Evolutionary conservation across 2,113 vertebrate species (phyloP), one percentile per base, ranked within the genome.

Genomic region (Colossoma macropomum): DNA sequence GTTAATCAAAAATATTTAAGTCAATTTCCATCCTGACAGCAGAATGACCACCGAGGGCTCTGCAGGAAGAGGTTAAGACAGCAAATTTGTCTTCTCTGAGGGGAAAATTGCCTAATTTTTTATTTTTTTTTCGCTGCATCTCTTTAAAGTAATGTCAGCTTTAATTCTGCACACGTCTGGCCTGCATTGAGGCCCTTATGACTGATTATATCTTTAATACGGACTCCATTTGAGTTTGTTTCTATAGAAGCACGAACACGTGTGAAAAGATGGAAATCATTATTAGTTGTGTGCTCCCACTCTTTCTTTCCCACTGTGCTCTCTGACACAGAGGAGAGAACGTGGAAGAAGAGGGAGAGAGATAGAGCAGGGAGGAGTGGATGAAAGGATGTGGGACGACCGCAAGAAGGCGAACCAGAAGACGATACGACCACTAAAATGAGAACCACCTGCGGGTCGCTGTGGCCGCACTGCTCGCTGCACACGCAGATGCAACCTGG

Each of bases 391-490:
- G 38, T 70, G 60, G 45, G 28, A 27, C 38, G 23, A 70, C 63
- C 59, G 45, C 13, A 38, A 41, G 70, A 68, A 77, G 34, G 28
- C 41, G 28, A 68, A 60, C n/a, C 34, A 85, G 63, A 56, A 41
- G 84, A 84, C 78, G 75, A 81, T 86, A 41, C 60, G 59, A 28
- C 21, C 73, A 66, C 59, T 81, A 77, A 81, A 87, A 84, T 84
- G 56, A 71, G 71, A 87, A 87, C 74, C 86, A 82, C 75, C 79
- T 85, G 79, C 38, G 41, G 54, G 63, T 85, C 5, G 25, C 82
- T 1, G 16, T 82, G 71, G 79, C 80, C 48, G 50, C 68, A 62
- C 34, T 19, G 6, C 82, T 75, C 41, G 75, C 73, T 65, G 66
- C 54, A 77, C 60, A 56, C 63, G 79, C 56, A 82, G 75, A 81